Percentiles rank a stretch among this genome's conserved stretches.
Evolutionary conservation across 1,140 invertebrate genomes (phyloP).

Genomic region (Drosophila funebris): DNA sequence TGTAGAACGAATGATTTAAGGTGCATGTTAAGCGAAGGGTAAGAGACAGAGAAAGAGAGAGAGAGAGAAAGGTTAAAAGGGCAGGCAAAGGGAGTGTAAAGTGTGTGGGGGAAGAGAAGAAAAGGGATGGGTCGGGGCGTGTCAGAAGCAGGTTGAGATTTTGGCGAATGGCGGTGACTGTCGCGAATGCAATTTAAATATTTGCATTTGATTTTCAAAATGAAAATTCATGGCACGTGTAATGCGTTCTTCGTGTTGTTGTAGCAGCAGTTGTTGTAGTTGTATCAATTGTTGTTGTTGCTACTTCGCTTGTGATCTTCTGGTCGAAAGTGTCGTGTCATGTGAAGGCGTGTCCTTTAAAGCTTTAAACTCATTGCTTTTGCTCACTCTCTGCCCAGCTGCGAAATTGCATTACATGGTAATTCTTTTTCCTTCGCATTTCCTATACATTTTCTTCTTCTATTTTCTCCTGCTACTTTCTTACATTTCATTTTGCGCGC

Average conservation of each 20-base stretch:
- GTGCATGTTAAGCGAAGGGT: slow-evolving; percentile 45
- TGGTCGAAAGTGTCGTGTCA: background rate
- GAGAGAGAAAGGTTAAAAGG: background rate
- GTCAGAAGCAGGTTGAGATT: slow-evolving; percentile 20
- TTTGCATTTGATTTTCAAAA: slow-evolving; percentile 72
- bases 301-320: slow-evolving; percentile 3
- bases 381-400: slow-evolving; percentile 14
- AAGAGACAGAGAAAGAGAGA: background rate
- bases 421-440: slow-evolving; percentile 41
- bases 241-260: slow-evolving; percentile 41
- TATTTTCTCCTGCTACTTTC: background rate
- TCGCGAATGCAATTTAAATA: slow-evolving; percentile 79
- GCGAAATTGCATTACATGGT: slow-evolving; percentile 72
- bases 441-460: background rate
- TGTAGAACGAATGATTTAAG: slow-evolving; percentile 77
- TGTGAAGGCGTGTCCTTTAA: slow-evolving; percentile 36
- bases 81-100: background rate
- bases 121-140: background rate
- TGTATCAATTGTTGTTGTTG: background rate
- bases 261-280: background rate
- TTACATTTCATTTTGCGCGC: slow-evolving; percentile 67
- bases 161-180: slow-evolving; percentile 52
- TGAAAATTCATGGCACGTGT: slow-evolving; percentile 63
- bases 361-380: slow-evolving; percentile 51
- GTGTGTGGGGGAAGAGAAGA: background rate